A percentile compares a stretch with the other conserved stretches of the same genome.
Evolutionary conservation across 2,797 vertebrate genomes (phyloP).

Genomic region (Staurois parvus): DNA sequence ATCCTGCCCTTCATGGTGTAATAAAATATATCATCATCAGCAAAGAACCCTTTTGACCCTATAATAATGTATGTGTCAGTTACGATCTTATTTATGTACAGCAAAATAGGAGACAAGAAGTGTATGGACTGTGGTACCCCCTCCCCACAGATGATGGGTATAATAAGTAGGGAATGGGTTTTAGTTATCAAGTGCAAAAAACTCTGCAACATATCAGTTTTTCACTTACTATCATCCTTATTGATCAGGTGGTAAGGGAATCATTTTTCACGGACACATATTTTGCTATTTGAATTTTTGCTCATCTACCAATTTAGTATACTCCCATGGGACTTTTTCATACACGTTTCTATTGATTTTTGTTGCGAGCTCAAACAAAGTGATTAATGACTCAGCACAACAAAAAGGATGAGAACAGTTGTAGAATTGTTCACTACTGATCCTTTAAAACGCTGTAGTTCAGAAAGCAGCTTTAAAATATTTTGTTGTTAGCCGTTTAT

Average conservation of each 20-base stretch:
- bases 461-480: too few species aligned
- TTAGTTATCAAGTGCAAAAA: background rate
- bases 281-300: background rate
- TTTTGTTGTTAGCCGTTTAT: too few species aligned
- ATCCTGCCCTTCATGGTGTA: too few species aligned
- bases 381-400: background rate
- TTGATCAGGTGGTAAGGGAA: background rate
- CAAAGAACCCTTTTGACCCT: too few species aligned
- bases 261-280: constrained; percentile 32
- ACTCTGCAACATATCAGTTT: constrained; percentile 9
- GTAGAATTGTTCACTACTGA: background rate
- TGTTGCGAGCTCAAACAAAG: constrained; percentile 7
- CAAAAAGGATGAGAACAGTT: background rate
- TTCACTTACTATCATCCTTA: background rate
- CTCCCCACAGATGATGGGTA: background rate
- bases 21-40: too few species aligned
- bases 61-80: too few species aligned
- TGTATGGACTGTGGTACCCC: too few species aligned
- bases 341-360: constrained; percentile 3
- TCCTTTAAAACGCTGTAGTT: background rate
- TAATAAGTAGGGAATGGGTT: background rate
- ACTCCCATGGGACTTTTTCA: background rate
- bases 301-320: background rate
- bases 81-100: too few species aligned
- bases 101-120: too few species aligned